Conservation (phyloP, 2,888 invertebrate species). For the Ommatoiulus sabulosus region DNA sequence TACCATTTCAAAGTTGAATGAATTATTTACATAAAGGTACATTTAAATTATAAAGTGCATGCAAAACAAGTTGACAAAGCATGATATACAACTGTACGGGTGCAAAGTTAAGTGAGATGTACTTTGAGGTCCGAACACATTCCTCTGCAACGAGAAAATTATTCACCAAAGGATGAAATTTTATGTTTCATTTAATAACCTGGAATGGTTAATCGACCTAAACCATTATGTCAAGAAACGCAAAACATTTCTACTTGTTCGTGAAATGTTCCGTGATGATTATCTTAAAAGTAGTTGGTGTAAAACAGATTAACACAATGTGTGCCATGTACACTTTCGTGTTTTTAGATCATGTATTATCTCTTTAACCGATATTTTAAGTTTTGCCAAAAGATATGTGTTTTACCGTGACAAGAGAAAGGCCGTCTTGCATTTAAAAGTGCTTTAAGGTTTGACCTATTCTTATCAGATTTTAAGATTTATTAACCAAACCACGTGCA, state of each 20-base stretch:
- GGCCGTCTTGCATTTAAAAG: not conserved
- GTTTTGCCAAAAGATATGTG: not conserved
- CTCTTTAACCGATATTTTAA: not conserved
- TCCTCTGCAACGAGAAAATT: too few species aligned
- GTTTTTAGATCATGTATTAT: not conserved
- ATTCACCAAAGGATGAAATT: too few species aligned
- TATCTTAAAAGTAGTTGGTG: not conserved
- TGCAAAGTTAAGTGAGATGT: too few species aligned
- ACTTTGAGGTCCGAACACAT: too few species aligned
- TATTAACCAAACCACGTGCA: constrained; percentile 36
- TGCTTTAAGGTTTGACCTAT: not conserved
- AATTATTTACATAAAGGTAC: not conserved
- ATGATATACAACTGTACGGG: too few species aligned
- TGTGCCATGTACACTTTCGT: not conserved
- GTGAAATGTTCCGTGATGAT: not conserved
- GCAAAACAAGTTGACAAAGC: not conserved
- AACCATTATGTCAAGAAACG: not conserved
- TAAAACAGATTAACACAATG: not conserved
- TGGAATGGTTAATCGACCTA: not conserved
- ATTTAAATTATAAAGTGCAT: not conserved
- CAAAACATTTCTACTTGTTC: not conserved
- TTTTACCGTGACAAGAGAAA: not conserved
- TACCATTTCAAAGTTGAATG: not conserved
- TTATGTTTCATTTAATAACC: not conserved
- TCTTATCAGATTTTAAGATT: not conserved